These are phyloP conservation scores for Boleophthalmus pectinirostris DNA, from an alignment of 2,113 vertebrate genomes.

Conservation along the genomic window DNA sequence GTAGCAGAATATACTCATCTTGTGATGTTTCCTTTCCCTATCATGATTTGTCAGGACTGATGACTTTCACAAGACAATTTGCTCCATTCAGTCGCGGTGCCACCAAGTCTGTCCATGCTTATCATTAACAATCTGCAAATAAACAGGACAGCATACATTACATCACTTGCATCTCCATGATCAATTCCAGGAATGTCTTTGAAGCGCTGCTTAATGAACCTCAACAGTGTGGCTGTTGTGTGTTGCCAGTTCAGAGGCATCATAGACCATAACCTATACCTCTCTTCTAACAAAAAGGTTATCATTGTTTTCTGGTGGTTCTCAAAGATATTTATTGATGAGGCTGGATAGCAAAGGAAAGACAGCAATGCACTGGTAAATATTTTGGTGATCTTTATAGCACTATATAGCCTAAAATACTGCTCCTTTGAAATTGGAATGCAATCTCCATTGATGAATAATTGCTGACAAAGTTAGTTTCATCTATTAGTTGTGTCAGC, in stretches of 20 bases:
- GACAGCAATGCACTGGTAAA: not conserved
- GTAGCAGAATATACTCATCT: constrained; percentile 61
- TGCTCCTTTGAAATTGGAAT: constrained; percentile 53
- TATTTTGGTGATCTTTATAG: not conserved
- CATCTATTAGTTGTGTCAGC: constrained; percentile 72
- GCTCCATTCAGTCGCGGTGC: constrained; percentile 68
- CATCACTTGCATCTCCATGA: constrained; percentile 75
- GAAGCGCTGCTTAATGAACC: constrained; percentile 75
- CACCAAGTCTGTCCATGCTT: constrained; percentile 75
- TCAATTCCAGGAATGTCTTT: constrained; percentile 78
- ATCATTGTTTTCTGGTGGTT: not conserved
- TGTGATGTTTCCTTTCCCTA: constrained; percentile 67
- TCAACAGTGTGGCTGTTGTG: constrained; percentile 53
- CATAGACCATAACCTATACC: constrained; percentile 50
- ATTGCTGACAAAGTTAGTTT: constrained; percentile 68
- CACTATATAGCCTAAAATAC: constrained; percentile 40
- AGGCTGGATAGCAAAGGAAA: not conserved
- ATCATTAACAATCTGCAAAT: constrained; percentile 81
- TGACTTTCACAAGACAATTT: constrained; percentile 66
- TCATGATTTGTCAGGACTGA: constrained; percentile 68
- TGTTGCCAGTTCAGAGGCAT: constrained; percentile 37
- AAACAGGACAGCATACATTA: constrained; percentile 79
- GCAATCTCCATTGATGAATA: constrained; percentile 54
- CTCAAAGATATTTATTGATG: constrained; percentile 1
- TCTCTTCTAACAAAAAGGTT: constrained; percentile 10